Base-by-base conservation (phyloP, 1,140 invertebrate genomes). In the Musca vetustissima region DNA sequence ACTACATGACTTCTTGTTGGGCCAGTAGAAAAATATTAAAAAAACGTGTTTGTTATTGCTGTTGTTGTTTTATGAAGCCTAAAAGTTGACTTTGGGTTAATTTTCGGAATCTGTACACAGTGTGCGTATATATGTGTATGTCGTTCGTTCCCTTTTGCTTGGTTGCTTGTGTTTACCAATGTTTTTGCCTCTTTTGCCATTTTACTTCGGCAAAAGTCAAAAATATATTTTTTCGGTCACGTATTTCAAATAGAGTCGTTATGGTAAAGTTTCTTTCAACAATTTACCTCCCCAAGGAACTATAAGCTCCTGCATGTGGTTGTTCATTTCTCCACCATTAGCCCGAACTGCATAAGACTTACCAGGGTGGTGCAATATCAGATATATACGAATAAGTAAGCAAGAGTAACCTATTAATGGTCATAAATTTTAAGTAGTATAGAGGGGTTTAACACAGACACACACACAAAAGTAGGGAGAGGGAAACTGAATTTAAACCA, bases 221-320 rank as follows among this genome's bases (percentile, higher is more conserved):
- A 57, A 25, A 28, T 32, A 17, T 32, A 19, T 21, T 32, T 59
- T 59, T 59, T 59, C 55, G 55, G 55, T 59, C 55, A 59, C 55
- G 55, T 28, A 59, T 32, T 59, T 59, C 28, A 32, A 59, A 59
- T 59, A 32, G 55, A 59, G 55, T 59, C 55, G 28, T 59, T 59
- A 59, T 28, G n/a, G 55, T 32, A 59, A 15, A 59, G 17, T 59
- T 59, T 59, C 36, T 43, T 43, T 43, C 36, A 43, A 43, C 36
- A 43, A 43, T 43, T 11, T 7, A 43, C 36, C 36, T 43, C 36
- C 36, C 36, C 36, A 43, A 43, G 36, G 36, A 43, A 43, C 36
- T 43, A 43, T 43, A 43, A 43, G 36, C 36, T 43, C 11, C 13
- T 43, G 36, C 11, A 43, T 43, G 36, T 43, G 36, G 4, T 43